A percentile compares a stretch with the other conserved stretches of the same genome.
Conservation (phyloP, 2,888 invertebrate genomes). For the Dicycla oo region DNA sequence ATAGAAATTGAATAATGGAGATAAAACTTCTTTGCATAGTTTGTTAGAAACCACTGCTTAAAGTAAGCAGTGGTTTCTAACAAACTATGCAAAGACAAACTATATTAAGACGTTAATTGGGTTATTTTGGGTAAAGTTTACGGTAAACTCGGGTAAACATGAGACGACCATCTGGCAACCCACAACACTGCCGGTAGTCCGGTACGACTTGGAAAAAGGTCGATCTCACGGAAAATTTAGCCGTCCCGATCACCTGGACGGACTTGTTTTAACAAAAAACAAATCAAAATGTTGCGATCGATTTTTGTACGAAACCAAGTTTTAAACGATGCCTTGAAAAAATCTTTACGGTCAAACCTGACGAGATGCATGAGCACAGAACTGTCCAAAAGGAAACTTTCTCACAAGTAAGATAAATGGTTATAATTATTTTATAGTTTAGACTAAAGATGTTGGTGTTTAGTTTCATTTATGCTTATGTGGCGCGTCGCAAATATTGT, state of each 20-base stretch:
- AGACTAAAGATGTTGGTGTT: conserved; percentile 13
- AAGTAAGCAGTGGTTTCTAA: too few species aligned
- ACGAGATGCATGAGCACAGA: conserved; percentile 91
- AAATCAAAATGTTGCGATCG: conserved; percentile 93
- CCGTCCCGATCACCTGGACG: conserved; percentile 86
- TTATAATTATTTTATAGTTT: conserved; percentile 43
- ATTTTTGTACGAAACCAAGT: conserved; percentile 93
- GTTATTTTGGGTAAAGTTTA: conserved; percentile 3
- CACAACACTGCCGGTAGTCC: conserved; percentile 78
- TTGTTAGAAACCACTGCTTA: neutral
- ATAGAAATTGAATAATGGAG: neutral
- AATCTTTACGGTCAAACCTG: conserved; percentile 90
- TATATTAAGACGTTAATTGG: too few species aligned
- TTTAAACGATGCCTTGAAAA: conserved; percentile 91
- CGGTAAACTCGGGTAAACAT: conserved; percentile 17
- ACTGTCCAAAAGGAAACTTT: conserved; percentile 91
- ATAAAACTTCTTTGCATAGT: neutral
- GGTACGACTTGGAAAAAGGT: conserved; percentile 81
- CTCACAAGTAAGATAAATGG: conserved; percentile 88
- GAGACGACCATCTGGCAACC: conserved; percentile 69
- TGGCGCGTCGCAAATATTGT: neutral
- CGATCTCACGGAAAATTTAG: conserved; percentile 78
- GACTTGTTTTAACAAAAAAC: conserved; percentile 75
- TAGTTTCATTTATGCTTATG: conserved; percentile 11
- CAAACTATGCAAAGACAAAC: too few species aligned